A percentile compares a stretch with the other conserved stretches of the same genome.
phyloP scores from a whole-genome alignment of 2,797 vertebrate genomes.

The Takifugu ocellatus region DNA sequence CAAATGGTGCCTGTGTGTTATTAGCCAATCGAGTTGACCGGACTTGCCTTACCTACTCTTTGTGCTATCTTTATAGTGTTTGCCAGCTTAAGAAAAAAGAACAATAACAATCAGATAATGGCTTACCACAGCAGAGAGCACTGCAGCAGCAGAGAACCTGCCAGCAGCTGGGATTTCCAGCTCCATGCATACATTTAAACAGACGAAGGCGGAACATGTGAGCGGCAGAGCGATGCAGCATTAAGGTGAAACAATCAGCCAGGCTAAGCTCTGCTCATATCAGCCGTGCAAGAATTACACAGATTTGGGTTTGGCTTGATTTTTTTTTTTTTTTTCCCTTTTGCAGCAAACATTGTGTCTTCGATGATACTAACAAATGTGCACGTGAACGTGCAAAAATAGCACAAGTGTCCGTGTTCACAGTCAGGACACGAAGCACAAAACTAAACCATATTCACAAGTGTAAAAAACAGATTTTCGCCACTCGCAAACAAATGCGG shows the following conservation, averaged over 20 bases:
- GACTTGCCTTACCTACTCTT: constrained; percentile 49
- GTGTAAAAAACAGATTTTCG: too few species aligned
- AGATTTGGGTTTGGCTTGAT: background rate
- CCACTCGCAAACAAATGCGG: too few species aligned
- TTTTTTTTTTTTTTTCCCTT: background rate
- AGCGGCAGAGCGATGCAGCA: constrained; percentile 58
- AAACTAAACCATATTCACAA: too few species aligned
- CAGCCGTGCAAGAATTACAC: background rate
- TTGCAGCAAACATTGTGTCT: too few species aligned
- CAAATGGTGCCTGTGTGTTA: constrained; percentile 46
- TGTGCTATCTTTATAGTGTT: constrained; percentile 63
- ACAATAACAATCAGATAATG: constrained; percentile 51
- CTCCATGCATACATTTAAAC: constrained; percentile 64
- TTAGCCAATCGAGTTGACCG: constrained; percentile 36
- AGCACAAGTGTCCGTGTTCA: too few species aligned
- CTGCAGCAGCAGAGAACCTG: constrained; percentile 55
- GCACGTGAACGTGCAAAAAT: too few species aligned
- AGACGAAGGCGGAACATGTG: constrained; percentile 65
- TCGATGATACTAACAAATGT: too few species aligned
- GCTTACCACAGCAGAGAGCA: constrained; percentile 44
- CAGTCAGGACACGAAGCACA: too few species aligned
- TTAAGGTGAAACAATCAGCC: constrained; percentile 66
- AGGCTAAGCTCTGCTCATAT: constrained; percentile 57
- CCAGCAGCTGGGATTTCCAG: constrained; percentile 67
- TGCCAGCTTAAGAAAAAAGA: constrained; percentile 50